Evolutionary conservation across 2,113 vertebrate genomes (phyloP).

Genomic region (Zeus faber): DNA sequence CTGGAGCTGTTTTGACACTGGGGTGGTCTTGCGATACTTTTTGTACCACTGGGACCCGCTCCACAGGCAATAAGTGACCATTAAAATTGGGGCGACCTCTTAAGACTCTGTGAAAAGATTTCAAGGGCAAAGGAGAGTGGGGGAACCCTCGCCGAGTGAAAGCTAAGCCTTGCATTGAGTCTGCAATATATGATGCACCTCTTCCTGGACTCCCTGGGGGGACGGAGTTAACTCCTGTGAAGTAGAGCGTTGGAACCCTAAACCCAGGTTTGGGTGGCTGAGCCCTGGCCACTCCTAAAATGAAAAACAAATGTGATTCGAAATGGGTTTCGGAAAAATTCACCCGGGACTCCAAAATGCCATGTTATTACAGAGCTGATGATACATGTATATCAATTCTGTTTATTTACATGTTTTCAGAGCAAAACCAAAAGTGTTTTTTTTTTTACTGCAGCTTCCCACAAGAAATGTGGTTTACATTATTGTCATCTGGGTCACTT

Average conservation of each 20-base stretch:
- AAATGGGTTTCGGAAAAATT: conserved; percentile 65
- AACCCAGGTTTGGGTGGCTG: conserved; percentile 70
- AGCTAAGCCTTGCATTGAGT: conserved; percentile 47
- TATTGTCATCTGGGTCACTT: conserved; percentile 13
- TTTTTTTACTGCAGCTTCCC: conserved; percentile 40
- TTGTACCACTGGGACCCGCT: conserved; percentile 54
- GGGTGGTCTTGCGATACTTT: conserved; percentile 66
- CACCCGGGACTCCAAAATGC: conserved; percentile 64
- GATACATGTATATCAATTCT: conserved; percentile 54
- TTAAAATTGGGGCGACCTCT: conserved; percentile 72
- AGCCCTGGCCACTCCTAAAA: conserved; percentile 68
- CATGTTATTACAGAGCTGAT: conserved; percentile 67
- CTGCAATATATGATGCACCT: conserved; percentile 50
- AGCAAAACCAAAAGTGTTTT: conserved; percentile 41
- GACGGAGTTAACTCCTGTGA: conserved; percentile 53
- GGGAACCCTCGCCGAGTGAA: conserved; percentile 44
- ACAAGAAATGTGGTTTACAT: neutral
- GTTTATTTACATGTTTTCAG: conserved; percentile 13
- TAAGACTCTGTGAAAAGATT: conserved; percentile 69
- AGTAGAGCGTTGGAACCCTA: conserved; percentile 63
- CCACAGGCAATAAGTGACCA: conserved; percentile 72
- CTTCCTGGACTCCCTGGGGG: conserved; percentile 42
- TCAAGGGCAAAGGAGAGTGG: conserved; percentile 23
- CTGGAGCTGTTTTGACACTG: conserved; percentile 53
- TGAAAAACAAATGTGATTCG: conserved; percentile 83